These are phyloP conservation scores for Mactromeris polynyma DNA, from an alignment of 2,888 invertebrate genomes.

Conservation along the genomic window DNA sequence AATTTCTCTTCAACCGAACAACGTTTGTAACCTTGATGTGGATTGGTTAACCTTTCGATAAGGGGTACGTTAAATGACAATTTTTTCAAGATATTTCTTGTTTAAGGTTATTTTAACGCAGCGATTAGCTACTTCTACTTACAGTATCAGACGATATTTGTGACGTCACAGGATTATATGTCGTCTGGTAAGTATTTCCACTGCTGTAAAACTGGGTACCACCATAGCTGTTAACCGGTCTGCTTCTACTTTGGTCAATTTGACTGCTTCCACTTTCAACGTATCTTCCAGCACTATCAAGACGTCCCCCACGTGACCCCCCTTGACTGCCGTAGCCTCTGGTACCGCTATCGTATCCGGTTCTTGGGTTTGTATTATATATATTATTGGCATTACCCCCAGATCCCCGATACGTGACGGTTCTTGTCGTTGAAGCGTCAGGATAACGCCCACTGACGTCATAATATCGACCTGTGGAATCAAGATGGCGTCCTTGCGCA, in stretches of 20 bases:
- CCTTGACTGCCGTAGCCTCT: background rate
- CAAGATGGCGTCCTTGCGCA: conserved; percentile 55
- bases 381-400: background rate
- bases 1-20: too few species aligned
- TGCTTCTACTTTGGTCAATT: conserved; percentile 21
- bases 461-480: conserved; percentile 60
- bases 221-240: conserved; percentile 57
- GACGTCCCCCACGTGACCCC: conserved; percentile 26
- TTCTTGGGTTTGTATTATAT: background rate
- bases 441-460: conserved; percentile 52
- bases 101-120: background rate
- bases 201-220: conserved; percentile 58
- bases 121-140: conserved; percentile 5
- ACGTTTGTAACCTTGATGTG: too few species aligned
- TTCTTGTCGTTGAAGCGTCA: conserved; percentile 44
- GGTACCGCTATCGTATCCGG: background rate
- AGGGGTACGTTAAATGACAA: too few species aligned
- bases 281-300: conserved; percentile 23
- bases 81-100: too few species aligned
- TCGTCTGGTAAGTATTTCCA: conserved; percentile 47
- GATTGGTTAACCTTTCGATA: too few species aligned
- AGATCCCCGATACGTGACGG: conserved; percentile 23
- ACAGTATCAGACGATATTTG: conserved; percentile 61
- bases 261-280: background rate
- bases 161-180: conserved; percentile 61